phyloP scores from a whole-genome alignment of 2,113 vertebrate species.

The Gobius niger region DNA sequence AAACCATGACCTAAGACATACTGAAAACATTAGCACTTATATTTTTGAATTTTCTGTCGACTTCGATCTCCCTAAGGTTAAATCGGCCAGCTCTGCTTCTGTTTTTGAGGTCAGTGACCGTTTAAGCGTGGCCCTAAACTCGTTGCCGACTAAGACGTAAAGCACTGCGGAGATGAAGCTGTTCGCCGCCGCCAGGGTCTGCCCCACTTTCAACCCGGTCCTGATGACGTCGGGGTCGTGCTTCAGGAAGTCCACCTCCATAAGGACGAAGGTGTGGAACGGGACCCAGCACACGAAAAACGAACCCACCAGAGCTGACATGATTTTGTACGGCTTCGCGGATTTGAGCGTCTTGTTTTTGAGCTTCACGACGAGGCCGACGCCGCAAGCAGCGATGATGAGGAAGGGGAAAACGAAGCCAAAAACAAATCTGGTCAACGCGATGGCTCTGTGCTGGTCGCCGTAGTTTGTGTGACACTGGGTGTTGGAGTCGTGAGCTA shows the following conservation, averaged over 20 bases:
- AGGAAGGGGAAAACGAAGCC: conserved; percentile 84
- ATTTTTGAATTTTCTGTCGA: too few species aligned
- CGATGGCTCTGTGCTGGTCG: conserved; percentile 42
- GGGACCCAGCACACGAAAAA: conserved; percentile 93
- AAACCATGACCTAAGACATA: too few species aligned
- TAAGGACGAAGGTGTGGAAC: conserved; percentile 80
- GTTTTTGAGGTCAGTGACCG: conserved; percentile 52
- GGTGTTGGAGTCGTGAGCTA: neutral
- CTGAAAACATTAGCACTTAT: too few species aligned
- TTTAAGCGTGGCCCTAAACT: conserved; percentile 78
- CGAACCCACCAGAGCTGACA: conserved; percentile 80
- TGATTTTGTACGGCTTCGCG: conserved; percentile 86
- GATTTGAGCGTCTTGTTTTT: conserved; percentile 79
- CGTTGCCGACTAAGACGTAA: conserved; percentile 89
- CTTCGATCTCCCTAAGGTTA: too few species aligned
- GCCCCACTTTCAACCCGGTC: conserved; percentile 59
- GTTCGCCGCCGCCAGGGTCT: conserved; percentile 81
- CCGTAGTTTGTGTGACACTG: conserved; percentile 79
- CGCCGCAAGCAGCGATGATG: conserved; percentile 80
- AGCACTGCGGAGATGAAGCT: conserved; percentile 88
- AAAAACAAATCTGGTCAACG: conserved; percentile 73
- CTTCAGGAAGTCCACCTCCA: conserved; percentile 72
- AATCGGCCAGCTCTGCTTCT: conserved; percentile 69
- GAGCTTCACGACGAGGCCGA: conserved; percentile 76
- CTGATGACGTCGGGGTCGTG: conserved; percentile 36